phyloP scores from a whole-genome alignment of 2,113 vertebrate genomes.

The Rhabdomys dilectus region DNA sequence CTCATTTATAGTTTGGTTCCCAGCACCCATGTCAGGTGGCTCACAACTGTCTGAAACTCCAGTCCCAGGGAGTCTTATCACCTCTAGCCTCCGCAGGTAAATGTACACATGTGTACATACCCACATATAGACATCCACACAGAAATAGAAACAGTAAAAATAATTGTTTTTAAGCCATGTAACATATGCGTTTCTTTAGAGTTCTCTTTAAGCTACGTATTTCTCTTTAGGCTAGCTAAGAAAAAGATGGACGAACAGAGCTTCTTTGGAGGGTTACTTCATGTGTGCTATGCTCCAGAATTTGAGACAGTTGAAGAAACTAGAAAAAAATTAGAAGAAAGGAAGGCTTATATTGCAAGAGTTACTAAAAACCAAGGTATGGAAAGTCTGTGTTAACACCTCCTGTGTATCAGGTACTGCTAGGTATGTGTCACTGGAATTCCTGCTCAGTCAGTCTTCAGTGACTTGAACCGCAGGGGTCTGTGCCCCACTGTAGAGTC shows the following conservation, averaged over 20 bases:
- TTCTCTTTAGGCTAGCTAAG: slow-evolving; percentile 92
- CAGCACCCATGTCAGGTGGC: not conserved
- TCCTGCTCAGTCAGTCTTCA: not conserved
- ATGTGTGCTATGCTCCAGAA: slow-evolving; percentile 98
- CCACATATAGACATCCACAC: not conserved
- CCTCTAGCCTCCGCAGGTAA: not conserved
- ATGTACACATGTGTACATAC: not conserved
- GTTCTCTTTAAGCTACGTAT: not conserved
- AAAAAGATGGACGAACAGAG: slow-evolving; percentile 95
- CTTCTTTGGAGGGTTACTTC: slow-evolving; percentile 96
- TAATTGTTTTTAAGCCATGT: not conserved
- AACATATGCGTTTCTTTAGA: not conserved
- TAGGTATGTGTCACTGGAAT: not conserved
- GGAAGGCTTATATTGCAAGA: slow-evolving; percentile 91
- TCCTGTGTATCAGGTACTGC: not conserved
- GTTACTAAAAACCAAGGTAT: slow-evolving; percentile 90
- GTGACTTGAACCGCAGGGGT: not conserved
- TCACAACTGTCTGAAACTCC: not conserved
- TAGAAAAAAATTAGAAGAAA: slow-evolving; percentile 94
- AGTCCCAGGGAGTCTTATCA: not conserved
- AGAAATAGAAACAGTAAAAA: not conserved
- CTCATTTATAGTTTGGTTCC: not conserved
- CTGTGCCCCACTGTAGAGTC: not conserved
- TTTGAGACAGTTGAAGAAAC: slow-evolving; percentile 97
- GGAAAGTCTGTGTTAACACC: slow-evolving; percentile 40